Evolutionary conservation across 2,797 vertebrate genomes (phyloP).

Genomic region (Artibeus lituratus): DNA sequence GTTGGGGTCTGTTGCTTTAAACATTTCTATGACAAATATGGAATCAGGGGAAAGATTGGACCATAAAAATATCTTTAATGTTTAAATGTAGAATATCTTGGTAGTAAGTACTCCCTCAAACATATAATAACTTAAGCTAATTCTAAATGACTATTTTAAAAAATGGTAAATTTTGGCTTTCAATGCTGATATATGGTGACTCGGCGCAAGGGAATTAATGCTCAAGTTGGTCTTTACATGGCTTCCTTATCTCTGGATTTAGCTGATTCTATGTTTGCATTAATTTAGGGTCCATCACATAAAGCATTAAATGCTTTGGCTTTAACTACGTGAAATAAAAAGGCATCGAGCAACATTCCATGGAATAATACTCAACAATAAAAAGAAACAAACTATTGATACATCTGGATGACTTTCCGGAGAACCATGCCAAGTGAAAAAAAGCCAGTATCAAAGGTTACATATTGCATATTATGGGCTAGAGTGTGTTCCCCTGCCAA

Average conservation of each 20-base stretch:
- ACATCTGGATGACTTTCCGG: not conserved
- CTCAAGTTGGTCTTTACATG: not conserved
- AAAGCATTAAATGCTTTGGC: not conserved
- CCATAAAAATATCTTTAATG: constrained; percentile 58
- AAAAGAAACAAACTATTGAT: not conserved
- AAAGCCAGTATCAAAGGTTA: not conserved
- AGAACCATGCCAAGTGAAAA: not conserved
- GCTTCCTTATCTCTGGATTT: not conserved
- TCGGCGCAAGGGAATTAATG: not conserved
- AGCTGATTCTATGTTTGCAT: not conserved
- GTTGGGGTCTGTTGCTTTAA: constrained; percentile 66
- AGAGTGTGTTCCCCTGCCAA: not conserved
- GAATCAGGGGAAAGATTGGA: not conserved
- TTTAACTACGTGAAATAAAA: not conserved
- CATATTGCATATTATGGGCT: not conserved
- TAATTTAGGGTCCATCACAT: not conserved
- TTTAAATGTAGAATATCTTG: constrained; percentile 60
- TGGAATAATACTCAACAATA: not conserved
- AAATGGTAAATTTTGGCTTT: not conserved
- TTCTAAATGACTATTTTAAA: not conserved
- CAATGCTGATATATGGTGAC: not conserved
- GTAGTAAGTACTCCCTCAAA: not conserved
- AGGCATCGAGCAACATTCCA: not conserved
- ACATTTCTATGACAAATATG: constrained; percentile 67
- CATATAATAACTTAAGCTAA: not conserved